Conservation (phyloP, 2,888 invertebrate species). For the Rhagonycha fulva region DNA sequence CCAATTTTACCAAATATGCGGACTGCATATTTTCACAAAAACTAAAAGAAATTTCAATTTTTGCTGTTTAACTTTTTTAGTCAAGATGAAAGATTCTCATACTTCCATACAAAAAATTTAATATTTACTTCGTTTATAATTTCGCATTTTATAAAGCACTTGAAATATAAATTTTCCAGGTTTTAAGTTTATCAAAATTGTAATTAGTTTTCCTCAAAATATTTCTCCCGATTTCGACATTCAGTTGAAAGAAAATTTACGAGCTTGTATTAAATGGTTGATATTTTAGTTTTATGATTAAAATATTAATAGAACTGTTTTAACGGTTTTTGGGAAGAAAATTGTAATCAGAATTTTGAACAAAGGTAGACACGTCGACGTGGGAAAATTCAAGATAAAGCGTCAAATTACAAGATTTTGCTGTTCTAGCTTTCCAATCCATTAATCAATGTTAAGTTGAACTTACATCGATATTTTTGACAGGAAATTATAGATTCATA, state of each 20-base stretch:
- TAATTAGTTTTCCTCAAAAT: neutral
- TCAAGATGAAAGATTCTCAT: no score
- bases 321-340: neutral
- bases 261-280: no score
- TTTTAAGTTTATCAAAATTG: neutral
- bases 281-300: neutral
- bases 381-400: neutral
- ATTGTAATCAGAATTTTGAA: neutral
- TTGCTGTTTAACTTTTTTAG: no score
- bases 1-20: no score
- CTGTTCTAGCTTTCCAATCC: slow-evolving; percentile 18
- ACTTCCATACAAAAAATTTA: neutral
- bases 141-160: no score
- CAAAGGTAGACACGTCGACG: neutral
- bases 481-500: slow-evolving; percentile 22
- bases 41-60: neutral
- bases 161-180: neutral
- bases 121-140: neutral
- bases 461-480: slow-evolving; percentile 22
- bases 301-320: neutral
- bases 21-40: neutral
- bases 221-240: no score
- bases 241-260: no score
- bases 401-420: slow-evolving; percentile 12
- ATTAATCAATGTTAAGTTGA: slow-evolving; percentile 20